Evolutionary conservation across 2,797 vertebrate genomes (phyloP).

Genomic region (Synaphobranchus kaupii): DNA sequence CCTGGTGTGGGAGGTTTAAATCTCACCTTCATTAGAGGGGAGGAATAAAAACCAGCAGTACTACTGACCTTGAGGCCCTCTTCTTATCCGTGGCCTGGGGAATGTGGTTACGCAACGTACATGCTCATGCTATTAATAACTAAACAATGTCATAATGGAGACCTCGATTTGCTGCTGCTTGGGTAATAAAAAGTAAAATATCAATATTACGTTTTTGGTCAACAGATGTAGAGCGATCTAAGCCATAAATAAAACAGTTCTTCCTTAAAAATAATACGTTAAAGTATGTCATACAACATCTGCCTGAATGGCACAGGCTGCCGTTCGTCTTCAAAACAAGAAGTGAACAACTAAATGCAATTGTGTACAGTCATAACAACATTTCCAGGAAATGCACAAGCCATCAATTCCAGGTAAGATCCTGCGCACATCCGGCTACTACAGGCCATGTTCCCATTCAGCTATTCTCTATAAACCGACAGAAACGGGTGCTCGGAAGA

Average conservation of each 20-base stretch:
- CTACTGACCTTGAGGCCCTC: too few relatives aligned
- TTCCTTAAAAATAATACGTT: neutral
- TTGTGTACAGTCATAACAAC: too few relatives aligned
- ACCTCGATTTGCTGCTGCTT: neutral
- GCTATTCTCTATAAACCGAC: conserved; percentile 33
- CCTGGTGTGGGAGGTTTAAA: too few relatives aligned
- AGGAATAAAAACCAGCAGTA: too few relatives aligned
- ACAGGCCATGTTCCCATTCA: conserved; percentile 29
- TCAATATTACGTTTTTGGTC: too few relatives aligned
- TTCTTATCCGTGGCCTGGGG: too few relatives aligned
- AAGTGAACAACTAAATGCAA: neutral
- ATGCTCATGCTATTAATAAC: neutral
- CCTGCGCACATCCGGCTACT: conserved; percentile 9
- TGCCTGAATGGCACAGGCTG: neutral
- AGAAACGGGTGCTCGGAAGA: conserved; percentile 57
- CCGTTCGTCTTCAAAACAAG: neutral
- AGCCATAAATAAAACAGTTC: neutral
- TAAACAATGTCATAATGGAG: neutral
- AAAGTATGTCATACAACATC: neutral
- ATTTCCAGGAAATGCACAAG: conserved; percentile 33
- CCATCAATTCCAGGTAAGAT: neutral
- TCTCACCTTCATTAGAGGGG: too few relatives aligned
- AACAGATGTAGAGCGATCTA: neutral
- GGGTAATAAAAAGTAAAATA: neutral
- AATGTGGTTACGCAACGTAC: too few relatives aligned